Conservation (phyloP, 2,113 vertebrate species). For the Callospermophilus lateralis region DNA sequence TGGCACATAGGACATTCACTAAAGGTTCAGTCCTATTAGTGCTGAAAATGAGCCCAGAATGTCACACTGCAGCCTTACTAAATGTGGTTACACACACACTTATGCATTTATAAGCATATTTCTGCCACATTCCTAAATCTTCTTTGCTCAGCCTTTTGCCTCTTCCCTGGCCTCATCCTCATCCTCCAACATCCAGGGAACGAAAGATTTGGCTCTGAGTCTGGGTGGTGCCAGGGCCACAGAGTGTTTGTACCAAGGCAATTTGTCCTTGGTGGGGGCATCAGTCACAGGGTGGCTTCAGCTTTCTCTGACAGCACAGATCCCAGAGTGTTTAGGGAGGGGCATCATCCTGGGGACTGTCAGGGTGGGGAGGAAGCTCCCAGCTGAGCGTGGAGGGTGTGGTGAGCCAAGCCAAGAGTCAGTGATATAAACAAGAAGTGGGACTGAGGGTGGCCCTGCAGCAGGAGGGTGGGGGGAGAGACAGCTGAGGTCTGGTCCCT, state of each 20-base stretch:
- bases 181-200: background rate
- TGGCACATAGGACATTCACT: background rate
- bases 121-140: background rate
- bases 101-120: background rate
- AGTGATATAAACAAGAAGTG: conserved; percentile 55
- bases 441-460: background rate
- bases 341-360: background rate
- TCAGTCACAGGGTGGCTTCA: accelerated
- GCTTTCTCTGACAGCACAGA: background rate
- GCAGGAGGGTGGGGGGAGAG: background rate
- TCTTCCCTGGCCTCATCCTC: background rate
- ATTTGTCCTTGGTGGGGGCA: background rate
- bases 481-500: background rate
- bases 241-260: background rate
- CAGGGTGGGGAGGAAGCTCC: conserved; percentile 63
- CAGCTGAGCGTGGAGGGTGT: conserved; percentile 41
- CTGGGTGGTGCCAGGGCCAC: background rate
- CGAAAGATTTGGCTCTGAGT: background rate
- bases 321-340: background rate
- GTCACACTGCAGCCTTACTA: background rate
- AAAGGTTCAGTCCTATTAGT: background rate
- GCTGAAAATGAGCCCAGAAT: background rate
- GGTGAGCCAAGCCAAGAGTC: conserved; percentile 49
- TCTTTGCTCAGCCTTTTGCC: background rate
- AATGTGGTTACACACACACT: accelerated